Conservation (phyloP, 2,797 vertebrate genomes). For the Neomorphus geoffroyi region DNA sequence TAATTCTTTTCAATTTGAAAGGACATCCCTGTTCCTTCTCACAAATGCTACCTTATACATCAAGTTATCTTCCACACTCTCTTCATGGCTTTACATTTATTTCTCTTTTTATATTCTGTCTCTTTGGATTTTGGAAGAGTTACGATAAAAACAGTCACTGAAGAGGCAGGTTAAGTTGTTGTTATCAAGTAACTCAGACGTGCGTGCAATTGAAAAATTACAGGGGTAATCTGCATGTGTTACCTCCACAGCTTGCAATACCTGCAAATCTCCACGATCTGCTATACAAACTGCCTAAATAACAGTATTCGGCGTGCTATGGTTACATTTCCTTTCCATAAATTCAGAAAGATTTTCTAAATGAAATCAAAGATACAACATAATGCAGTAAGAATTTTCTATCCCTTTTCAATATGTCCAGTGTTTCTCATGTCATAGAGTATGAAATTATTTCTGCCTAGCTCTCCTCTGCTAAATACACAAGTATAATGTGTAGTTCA, state of each 20-base stretch:
- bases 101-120: not conserved
- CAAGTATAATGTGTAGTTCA: not conserved
- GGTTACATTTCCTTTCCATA: not conserved
- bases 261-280: not conserved
- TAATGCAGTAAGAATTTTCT: not conserved
- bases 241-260: not conserved
- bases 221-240: not conserved
- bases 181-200: not conserved
- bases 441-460: not conserved
- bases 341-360: not conserved
- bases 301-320: not conserved
- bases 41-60: not conserved
- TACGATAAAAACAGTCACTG: not conserved
- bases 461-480: not conserved
- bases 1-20: not conserved
- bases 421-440: not conserved
- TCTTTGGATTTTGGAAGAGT: not conserved
- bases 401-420: not conserved
- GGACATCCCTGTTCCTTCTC: not conserved
- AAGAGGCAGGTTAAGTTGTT: not conserved
- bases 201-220: rapidly evolving
- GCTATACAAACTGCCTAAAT: not conserved
- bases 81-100: not conserved
- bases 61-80: not conserved
- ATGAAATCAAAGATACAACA: not conserved